Evolutionary conservation across 1,140 invertebrate species (phyloP).

Genomic region (Anastatus disparis): DNA sequence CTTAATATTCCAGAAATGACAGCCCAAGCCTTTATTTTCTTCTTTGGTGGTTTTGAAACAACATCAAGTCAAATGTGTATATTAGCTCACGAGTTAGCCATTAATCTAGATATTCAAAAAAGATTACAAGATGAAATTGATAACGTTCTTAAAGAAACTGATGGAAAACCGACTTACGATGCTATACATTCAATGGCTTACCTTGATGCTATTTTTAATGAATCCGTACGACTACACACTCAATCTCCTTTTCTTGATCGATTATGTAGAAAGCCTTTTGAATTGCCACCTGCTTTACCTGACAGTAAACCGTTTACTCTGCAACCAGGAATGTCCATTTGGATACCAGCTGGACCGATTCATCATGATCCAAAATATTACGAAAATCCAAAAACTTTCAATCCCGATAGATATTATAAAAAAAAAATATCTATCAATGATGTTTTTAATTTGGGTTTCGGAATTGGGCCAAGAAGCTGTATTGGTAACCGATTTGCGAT

Average conservation of each 20-base stretch:
- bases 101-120: conserved; percentile 70
- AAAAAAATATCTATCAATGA: conserved; percentile 51
- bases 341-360: conserved; percentile 58
- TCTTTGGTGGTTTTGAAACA: too few relatives aligned
- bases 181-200: conserved; percentile 59
- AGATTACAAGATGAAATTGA: conserved; percentile 70
- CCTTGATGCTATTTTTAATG: too few relatives aligned
- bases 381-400: too few relatives aligned
- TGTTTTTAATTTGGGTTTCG: conserved; percentile 40
- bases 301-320: conserved; percentile 61
- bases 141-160: conserved; percentile 41
- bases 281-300: conserved; percentile 27
- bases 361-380: conserved; percentile 65
- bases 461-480: conserved; percentile 41
- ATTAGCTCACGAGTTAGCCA: too few relatives aligned
- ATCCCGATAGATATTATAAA: too few relatives aligned
- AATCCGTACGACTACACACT: conserved; percentile 70
- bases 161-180: conserved; percentile 57
- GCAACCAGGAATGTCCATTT: conserved; percentile 38
- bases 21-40: conserved; percentile 65
- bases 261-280: conserved; percentile 55
- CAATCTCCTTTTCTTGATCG: conserved; percentile 62
- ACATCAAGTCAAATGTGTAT: conserved; percentile 68
- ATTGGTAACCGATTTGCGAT: conserved; percentile 65
- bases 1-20: conserved; percentile 62